These are phyloP conservation scores for Oppia nitens DNA, from an alignment of 1,140 invertebrate species.

Conservation along the genomic window DNA sequence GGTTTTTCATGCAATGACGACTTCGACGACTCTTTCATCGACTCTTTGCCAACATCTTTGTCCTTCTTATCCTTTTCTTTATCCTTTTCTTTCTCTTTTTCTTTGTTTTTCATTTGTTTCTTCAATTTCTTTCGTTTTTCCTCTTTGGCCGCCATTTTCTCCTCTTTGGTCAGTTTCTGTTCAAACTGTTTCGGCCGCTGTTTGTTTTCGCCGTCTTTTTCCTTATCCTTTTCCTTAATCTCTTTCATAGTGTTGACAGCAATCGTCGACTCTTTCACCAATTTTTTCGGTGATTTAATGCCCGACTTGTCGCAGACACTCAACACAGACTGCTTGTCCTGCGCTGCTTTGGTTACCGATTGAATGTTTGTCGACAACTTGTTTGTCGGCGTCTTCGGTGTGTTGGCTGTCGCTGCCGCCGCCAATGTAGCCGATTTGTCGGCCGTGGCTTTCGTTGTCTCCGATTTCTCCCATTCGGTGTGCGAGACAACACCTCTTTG, in stretches of 20 bases:
- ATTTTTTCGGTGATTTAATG: not conserved
- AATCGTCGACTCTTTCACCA: not conserved
- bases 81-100: constrained; percentile 40
- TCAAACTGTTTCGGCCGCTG: not conserved
- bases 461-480: not conserved
- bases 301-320: not conserved
- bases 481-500: not conserved
- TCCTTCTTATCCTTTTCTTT: constrained; percentile 17
- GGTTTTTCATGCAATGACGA: constrained; percentile 6
- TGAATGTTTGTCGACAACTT: not conserved
- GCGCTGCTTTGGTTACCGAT: not conserved
- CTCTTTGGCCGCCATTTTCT: not conserved
- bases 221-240: too few species aligned
- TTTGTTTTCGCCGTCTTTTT: not conserved
- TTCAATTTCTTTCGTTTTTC: constrained; percentile 5
- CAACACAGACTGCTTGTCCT: not conserved
- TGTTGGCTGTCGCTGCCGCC: not conserved
- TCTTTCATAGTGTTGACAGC: too few species aligned
- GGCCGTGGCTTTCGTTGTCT: not conserved
- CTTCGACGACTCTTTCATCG: not conserved
- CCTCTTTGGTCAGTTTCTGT: constrained; percentile 12
- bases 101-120: constrained; percentile 14
- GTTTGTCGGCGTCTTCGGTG: not conserved
- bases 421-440: not conserved
- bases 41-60: constrained; percentile 1